These are phyloP conservation scores for Operophtera brumata DNA, from an alignment of 2,888 invertebrate genomes.

Conservation along the genomic window DNA sequence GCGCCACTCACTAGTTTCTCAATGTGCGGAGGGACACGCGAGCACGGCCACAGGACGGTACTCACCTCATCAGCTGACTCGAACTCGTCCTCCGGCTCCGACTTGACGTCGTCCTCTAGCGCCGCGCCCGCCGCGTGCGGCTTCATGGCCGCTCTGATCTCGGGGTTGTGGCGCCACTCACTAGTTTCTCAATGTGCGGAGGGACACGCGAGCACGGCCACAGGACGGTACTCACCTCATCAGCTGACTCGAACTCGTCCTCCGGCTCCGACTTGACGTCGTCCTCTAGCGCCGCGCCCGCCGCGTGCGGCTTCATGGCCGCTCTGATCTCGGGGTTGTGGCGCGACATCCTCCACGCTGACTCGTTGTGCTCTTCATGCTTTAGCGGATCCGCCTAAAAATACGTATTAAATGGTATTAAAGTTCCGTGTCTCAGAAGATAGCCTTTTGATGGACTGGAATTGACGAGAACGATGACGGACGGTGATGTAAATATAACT, in stretches of 20 bases:
- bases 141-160: constrained; percentile 40
- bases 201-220: too few species aligned
- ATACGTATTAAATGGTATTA: not conserved
- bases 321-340: constrained; percentile 48
- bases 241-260: constrained; percentile 72
- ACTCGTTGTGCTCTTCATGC: constrained; percentile 41
- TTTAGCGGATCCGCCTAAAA: constrained; percentile 59
- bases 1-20: too few species aligned
- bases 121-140: constrained; percentile 25
- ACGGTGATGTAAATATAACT: too few species aligned
- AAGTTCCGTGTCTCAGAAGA: too few species aligned
- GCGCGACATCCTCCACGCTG: constrained; percentile 55
- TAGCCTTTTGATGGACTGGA: too few species aligned
- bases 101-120: constrained; percentile 56
- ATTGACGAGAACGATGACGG: too few species aligned
- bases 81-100: constrained; percentile 67
- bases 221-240: constrained; percentile 56
- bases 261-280: constrained; percentile 66
- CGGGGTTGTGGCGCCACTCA: constrained; percentile 48
- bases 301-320: constrained; percentile 34
- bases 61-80: constrained; percentile 75
- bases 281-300: constrained; percentile 36
- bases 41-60: constrained; percentile 15
- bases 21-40: too few species aligned
- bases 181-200: too few species aligned